phyloP scores from a whole-genome alignment of 2,888 invertebrate genomes.

The Thereva nobilitata region DNA sequence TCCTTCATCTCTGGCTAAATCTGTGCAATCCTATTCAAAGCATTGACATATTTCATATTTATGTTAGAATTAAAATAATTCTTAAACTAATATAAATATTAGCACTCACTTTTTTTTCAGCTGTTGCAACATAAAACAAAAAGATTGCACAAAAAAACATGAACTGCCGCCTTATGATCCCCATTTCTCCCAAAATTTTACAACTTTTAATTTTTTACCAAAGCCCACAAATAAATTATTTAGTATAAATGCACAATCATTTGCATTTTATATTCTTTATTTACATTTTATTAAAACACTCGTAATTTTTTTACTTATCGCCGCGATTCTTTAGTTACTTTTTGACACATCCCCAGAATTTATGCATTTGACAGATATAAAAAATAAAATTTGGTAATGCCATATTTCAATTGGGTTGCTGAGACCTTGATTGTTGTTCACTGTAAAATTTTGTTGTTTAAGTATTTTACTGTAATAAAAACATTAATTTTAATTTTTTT shows the following conservation, averaged over 20 bases:
- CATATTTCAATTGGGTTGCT: too few relatives aligned
- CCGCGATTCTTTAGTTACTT: too few relatives aligned
- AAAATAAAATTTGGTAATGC: too few relatives aligned
- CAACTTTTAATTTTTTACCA: constrained; percentile 5
- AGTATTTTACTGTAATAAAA: too few relatives aligned
- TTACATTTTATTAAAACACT: constrained; percentile 4
- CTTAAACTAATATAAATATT: not conserved
- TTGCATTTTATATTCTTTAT: constrained; percentile 3
- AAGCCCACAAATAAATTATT: constrained; percentile 2
- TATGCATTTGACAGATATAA: too few relatives aligned
- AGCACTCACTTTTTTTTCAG: constrained; percentile 33
- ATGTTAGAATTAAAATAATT: not conserved
- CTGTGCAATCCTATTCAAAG: constrained; percentile 67
- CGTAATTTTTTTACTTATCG: too few relatives aligned
- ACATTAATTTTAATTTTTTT: too few relatives aligned
- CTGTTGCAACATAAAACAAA: constrained; percentile 22
- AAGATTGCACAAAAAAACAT: constrained; percentile 22
- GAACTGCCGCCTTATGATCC: constrained; percentile 25
- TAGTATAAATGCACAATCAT: not conserved
- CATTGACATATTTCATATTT: not conserved
- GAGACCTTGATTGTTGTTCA: too few relatives aligned
- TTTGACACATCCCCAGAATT: too few relatives aligned
- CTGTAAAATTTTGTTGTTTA: too few relatives aligned
- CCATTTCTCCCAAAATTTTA: constrained; percentile 10
- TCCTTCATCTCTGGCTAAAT: constrained; percentile 71